phyloP scores from a whole-genome alignment of 2,797 vertebrate species.

The Rhinatrema bivittatum region DNA sequence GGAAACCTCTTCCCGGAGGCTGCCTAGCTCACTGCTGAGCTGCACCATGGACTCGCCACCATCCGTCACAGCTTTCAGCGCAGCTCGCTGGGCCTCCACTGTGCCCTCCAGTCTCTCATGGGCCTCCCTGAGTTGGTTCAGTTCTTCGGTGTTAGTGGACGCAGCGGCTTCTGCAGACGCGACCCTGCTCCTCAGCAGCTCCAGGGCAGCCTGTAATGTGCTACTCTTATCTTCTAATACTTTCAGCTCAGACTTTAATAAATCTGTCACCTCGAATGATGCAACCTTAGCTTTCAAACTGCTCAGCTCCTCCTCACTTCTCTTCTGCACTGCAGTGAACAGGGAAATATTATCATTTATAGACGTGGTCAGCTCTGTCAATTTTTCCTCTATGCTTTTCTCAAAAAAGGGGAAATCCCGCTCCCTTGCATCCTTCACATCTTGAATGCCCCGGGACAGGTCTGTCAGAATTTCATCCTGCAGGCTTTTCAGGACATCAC shows the following conservation, averaged over 20 bases:
- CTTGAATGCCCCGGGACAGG: constrained; percentile 76
- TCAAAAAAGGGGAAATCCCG: constrained; percentile 83
- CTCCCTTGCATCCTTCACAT: constrained; percentile 82
- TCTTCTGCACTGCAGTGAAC: constrained; percentile 77
- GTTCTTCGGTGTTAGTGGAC: constrained; percentile 80
- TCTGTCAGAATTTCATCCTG: constrained; percentile 85
- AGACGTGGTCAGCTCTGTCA: constrained; percentile 82
- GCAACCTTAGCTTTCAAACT: constrained; percentile 71
- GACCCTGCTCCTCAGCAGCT: constrained; percentile 69
- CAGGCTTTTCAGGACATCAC: constrained; percentile 85
- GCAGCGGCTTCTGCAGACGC: constrained; percentile 72
- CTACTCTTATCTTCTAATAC: constrained; percentile 58
- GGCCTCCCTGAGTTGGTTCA: constrained; percentile 73
- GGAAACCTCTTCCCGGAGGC: constrained; percentile 47
- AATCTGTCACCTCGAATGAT: constrained; percentile 48
- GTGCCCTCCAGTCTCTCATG: constrained; percentile 67
- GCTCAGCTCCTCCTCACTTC: constrained; percentile 72
- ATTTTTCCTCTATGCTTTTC: constrained; percentile 79
- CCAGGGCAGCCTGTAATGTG: constrained; percentile 54
- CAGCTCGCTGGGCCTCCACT: constrained; percentile 50
- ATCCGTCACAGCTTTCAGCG: constrained; percentile 55
- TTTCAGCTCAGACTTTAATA: constrained; percentile 61
- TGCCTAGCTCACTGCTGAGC: constrained; percentile 50
- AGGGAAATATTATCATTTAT: constrained; percentile 77
- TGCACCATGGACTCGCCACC: constrained; percentile 49